Percentiles rank a stretch among this genome's conserved stretches.
Evolutionary conservation across 1,140 invertebrate species (phyloP).

Genomic region (Drosophila seguyi): DNA sequence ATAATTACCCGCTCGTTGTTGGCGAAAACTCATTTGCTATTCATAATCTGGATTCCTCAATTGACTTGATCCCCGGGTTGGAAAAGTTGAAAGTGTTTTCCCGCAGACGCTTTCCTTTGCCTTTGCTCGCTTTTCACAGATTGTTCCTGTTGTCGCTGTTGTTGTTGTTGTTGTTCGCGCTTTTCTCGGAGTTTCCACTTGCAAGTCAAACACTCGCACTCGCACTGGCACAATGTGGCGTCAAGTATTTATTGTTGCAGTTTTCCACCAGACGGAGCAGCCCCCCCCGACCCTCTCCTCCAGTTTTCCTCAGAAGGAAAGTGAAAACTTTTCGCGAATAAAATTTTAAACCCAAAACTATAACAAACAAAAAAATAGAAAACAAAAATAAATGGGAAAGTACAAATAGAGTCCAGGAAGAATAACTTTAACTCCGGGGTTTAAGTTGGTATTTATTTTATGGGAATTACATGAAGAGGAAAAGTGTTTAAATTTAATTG

Average conservation of each 20-base stretch:
- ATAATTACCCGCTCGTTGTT: conserved; percentile 34
- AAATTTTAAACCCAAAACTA: conserved; percentile 67
- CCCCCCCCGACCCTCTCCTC: neutral
- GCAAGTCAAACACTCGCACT: conserved; percentile 45
- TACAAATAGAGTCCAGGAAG: neutral
- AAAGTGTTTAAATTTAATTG: neutral
- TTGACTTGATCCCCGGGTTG: conserved; percentile 41
- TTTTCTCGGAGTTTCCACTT: conserved; percentile 76
- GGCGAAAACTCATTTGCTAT: conserved; percentile 16
- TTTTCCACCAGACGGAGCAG: conserved; percentile 3
- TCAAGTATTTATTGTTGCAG: conserved; percentile 79
- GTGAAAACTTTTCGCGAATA: conserved; percentile 80
- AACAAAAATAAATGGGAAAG: conserved; percentile 3
- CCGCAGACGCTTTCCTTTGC: conserved; percentile 50
- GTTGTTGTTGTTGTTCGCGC: conserved; percentile 50
- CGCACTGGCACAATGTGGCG: conserved; percentile 53
- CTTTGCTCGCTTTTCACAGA: conserved; percentile 29
- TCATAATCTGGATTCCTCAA: conserved; percentile 50
- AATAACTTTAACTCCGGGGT: conserved; percentile 7
- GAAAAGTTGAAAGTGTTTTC: conserved; percentile 72
- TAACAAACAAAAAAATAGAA: conserved; percentile 9
- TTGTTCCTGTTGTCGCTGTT: conserved; percentile 45
- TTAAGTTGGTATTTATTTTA: neutral
- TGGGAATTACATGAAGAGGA: neutral
- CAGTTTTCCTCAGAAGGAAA: conserved; percentile 50